These are phyloP conservation scores for Mola mola DNA, from an alignment of 2,113 vertebrate genomes.

Conservation along the genomic window DNA sequence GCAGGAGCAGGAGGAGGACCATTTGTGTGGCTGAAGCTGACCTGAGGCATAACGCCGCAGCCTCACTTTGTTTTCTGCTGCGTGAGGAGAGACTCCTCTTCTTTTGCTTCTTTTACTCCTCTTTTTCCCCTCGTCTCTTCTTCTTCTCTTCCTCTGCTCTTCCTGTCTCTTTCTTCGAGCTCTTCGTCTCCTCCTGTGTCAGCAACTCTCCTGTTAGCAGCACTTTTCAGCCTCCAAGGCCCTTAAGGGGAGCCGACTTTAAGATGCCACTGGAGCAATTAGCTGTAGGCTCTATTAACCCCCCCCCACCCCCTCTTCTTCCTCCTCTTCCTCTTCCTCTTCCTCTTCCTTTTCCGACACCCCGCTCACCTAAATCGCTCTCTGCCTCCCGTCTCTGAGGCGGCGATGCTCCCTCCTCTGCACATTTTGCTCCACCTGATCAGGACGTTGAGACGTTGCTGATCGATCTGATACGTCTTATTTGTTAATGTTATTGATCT, in stretches of 20 bases:
- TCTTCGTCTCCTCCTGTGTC: slow-evolving; percentile 45
- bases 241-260: slow-evolving; percentile 65
- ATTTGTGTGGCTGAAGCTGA: too few relatives aligned
- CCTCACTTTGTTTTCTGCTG: too few relatives aligned
- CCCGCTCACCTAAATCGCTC: slow-evolving; percentile 70
- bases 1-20: too few relatives aligned
- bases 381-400: slow-evolving; percentile 37
- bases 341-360: slow-evolving; percentile 37
- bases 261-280: slow-evolving; percentile 69
- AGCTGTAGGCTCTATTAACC: slow-evolving; percentile 65
- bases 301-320: too few relatives aligned
- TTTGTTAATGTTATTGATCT: too few relatives aligned
- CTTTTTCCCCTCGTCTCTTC: too few relatives aligned
- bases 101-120: neutral
- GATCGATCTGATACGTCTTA: too few relatives aligned
- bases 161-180: too few relatives aligned
- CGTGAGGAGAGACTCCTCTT: neutral
- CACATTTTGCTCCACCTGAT: neutral
- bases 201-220: too few relatives aligned
- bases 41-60: too few relatives aligned
- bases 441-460: neutral
- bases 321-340: slow-evolving; percentile 17
- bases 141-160: too few relatives aligned
- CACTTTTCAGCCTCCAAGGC: slow-evolving; percentile 71
- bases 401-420: slow-evolving; percentile 9